Percentiles rank a stretch among this genome's conserved stretches.
Evolutionary conservation across 1,140 invertebrate genomes (phyloP).

Genomic region (Pseudomyrmex flavicornis): DNA sequence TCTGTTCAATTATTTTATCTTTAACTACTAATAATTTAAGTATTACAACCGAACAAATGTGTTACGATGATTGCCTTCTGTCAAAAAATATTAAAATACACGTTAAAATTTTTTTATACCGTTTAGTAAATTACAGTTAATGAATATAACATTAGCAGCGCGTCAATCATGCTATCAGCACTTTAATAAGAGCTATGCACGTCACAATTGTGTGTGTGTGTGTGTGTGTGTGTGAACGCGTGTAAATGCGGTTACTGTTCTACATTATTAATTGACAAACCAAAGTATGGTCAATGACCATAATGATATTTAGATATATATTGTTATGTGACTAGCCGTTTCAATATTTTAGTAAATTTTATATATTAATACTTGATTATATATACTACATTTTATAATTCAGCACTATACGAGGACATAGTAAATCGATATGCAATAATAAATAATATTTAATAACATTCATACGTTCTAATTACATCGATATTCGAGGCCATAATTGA

Average conservation of each 20-base stretch:
- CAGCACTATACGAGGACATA: neutral
- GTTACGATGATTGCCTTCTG: too few species aligned
- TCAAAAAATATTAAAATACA: too few species aligned
- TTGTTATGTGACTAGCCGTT: constrained; percentile 23
- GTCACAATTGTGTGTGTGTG: too few species aligned
- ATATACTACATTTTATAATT: constrained; percentile 35
- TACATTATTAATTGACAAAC: constrained; percentile 34
- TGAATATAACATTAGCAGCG: too few species aligned
- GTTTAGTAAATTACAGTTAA: too few species aligned
- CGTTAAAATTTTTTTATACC: too few species aligned
- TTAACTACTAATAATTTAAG: too few species aligned
- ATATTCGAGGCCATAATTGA: constrained; percentile 23
- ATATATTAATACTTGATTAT: constrained; percentile 30
- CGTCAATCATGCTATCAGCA: too few species aligned
- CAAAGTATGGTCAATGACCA: constrained; percentile 16
- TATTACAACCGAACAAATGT: too few species aligned
- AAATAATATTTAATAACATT: constrained; percentile 53
- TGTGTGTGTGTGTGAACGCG: too few species aligned
- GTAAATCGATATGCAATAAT: constrained; percentile 27
- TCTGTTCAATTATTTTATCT: too few species aligned
- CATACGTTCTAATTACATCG: constrained; percentile 42
- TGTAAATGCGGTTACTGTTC: neutral
- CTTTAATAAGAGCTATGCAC: too few species aligned
- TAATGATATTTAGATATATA: constrained; percentile 31
- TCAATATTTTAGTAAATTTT: constrained; percentile 38